Evolutionary conservation across 2,113 vertebrate genomes (phyloP).

Genomic region (Copsychus sechellarum): DNA sequence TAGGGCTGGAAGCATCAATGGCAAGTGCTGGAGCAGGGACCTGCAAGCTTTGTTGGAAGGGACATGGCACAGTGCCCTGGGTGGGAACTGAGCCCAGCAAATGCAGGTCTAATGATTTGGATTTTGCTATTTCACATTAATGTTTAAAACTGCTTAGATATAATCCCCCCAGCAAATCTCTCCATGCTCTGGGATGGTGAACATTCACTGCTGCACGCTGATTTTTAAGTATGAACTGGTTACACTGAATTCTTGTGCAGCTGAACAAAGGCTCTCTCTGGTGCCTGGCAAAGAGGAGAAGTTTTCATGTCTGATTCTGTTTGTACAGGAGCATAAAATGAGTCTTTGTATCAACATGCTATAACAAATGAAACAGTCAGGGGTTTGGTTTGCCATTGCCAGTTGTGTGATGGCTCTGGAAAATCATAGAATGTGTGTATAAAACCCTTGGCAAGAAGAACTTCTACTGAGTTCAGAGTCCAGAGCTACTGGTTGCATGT

Average conservation of each 20-base stretch:
- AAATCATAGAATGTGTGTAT: not conserved
- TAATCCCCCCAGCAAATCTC: conserved; percentile 64
- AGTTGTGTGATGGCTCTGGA: not conserved
- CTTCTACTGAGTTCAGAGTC: not conserved
- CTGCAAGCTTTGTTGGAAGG: not conserved
- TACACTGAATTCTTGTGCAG: conserved; percentile 40
- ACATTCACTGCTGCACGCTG: not conserved
- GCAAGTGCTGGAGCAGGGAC: not conserved
- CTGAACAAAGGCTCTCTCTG: conserved; percentile 51
- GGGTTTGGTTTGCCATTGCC: not conserved
- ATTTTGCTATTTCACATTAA: conserved; percentile 56
- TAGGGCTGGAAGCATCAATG: conserved; percentile 12
- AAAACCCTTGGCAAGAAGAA: not conserved
- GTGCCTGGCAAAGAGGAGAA: conserved; percentile 5
- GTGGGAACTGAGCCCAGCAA: not conserved
- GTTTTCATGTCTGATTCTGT: conserved; percentile 7
- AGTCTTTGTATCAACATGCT: not conserved
- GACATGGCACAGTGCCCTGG: conserved; percentile 4
- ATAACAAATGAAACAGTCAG: not conserved
- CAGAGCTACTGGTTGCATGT: not conserved
- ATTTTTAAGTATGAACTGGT: conserved; percentile 14
- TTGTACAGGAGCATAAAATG: conserved; percentile 7
- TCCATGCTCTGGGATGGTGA: not conserved
- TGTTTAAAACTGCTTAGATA: conserved; percentile 64
- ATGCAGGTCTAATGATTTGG: conserved; percentile 64